Percentiles rank a stretch among this genome's conserved stretches.
Conservation (phyloP, 2,113 vertebrate species). For the Alouatta palliata region DNA sequence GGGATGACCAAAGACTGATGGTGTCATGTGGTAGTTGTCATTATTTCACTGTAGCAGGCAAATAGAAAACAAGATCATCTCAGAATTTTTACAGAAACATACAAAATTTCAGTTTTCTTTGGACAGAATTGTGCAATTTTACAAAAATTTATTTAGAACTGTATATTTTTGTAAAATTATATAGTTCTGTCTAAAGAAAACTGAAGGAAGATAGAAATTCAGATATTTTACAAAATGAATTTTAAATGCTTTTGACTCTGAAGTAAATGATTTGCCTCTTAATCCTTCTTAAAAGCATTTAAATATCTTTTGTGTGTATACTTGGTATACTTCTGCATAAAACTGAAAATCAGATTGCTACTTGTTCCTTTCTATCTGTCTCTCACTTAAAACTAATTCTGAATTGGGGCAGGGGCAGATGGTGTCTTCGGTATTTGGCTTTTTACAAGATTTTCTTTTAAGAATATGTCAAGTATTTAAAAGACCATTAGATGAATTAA, state of each 20-base stretch:
- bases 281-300: conserved; percentile 20
- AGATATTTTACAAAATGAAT: neutral
- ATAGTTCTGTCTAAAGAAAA: neutral
- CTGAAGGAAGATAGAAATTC: neutral
- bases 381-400: conserved; percentile 13
- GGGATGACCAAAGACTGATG: neutral
- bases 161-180: too few relatives aligned
- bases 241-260: conserved; percentile 2
- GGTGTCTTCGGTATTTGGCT: neutral
- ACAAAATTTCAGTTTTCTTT: too few relatives aligned
- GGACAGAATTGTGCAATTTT: too few relatives aligned
- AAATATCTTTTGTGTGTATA: neutral
- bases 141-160: too few relatives aligned
- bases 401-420: neutral
- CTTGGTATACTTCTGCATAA: neutral
- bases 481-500: neutral
- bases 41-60: neutral
- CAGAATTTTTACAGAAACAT: neutral
- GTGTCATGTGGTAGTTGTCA: neutral
- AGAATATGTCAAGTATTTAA: neutral
- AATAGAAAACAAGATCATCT: neutral
- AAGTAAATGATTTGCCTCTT: neutral
- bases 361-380: neutral
- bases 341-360: conserved; percentile 5
- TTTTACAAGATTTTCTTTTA: conserved; percentile 30